phyloP scores from a whole-genome alignment of 2,113 vertebrate species.

The Peromyscus californicus region DNA sequence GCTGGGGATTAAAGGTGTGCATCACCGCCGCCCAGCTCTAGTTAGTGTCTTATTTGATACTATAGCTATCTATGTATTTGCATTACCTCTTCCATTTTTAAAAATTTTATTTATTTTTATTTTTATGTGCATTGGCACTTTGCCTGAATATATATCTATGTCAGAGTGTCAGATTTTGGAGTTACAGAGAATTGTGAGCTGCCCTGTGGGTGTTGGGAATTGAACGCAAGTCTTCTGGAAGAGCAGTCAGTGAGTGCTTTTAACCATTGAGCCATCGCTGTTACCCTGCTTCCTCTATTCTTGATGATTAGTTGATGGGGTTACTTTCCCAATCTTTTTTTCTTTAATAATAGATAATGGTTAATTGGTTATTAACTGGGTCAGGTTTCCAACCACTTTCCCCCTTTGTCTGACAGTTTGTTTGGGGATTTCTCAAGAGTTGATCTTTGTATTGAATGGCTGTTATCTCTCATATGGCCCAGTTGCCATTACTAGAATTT shows the following conservation, averaged over 20 bases:
- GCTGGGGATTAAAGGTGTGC: too few relatives aligned
- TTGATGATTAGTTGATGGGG: constrained; percentile 30
- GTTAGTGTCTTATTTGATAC: constrained; percentile 45
- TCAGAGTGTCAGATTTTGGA: background rate
- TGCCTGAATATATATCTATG: background rate
- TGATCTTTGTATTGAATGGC: constrained; percentile 54
- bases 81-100: constrained; percentile 22
- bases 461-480: background rate
- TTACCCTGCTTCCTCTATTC: background rate
- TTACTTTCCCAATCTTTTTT: constrained; percentile 59
- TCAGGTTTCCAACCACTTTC: constrained; percentile 52
- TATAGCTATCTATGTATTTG: constrained; percentile 38
- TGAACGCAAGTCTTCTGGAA: background rate
- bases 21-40: background rate
- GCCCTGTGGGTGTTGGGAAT: too few relatives aligned
- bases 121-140: background rate
- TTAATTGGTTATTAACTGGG: constrained; percentile 59
- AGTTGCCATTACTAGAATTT: constrained; percentile 33
- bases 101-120: background rate
- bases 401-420: constrained; percentile 7
- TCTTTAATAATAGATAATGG: constrained; percentile 47
- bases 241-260: background rate
- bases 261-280: background rate
- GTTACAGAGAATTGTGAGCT: background rate
- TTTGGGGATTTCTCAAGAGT: constrained; percentile 42